These are phyloP conservation scores for Climacteris rufus DNA, from an alignment of 2,113 vertebrate species.

Conservation along the genomic window DNA sequence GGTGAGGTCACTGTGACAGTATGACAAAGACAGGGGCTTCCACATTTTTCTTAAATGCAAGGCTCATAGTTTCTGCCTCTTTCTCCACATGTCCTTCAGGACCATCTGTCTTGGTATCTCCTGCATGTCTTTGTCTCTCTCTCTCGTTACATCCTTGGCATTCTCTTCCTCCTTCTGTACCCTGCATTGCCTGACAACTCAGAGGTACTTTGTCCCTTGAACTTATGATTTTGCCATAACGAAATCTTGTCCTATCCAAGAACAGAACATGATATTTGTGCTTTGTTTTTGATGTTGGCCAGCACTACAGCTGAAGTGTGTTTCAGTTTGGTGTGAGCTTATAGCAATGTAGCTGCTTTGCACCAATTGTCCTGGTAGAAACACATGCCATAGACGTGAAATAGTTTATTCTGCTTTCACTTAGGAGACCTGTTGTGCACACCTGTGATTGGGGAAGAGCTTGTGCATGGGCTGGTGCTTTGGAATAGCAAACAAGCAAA, in stretches of 20 bases:
- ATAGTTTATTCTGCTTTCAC: not conserved
- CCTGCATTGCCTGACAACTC: not conserved
- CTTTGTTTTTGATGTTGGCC: not conserved
- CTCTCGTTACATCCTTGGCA: accelerated
- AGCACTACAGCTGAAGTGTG: not conserved
- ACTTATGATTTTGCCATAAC: not conserved
- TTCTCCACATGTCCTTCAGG: not conserved
- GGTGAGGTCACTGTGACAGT: not conserved
- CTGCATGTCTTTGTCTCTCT: not conserved
- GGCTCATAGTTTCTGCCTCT: not conserved
- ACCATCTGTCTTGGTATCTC: not conserved
- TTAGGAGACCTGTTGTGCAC: not conserved
- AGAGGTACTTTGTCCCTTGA: not conserved
- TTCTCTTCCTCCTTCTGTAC: not conserved
- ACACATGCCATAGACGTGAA: not conserved
- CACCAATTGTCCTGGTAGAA: not conserved
- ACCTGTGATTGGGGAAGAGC: not conserved
- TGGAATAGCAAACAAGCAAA: not conserved
- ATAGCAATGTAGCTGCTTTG: not conserved
- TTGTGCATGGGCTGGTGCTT: not conserved
- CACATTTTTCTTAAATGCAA: not conserved
- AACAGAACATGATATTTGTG: not conserved
- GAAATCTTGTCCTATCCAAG: not conserved
- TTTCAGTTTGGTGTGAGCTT: not conserved
- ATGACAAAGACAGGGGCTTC: not conserved